phyloP scores from a whole-genome alignment of 2,113 vertebrate genomes.

The Xyliphius kryptos region DNA sequence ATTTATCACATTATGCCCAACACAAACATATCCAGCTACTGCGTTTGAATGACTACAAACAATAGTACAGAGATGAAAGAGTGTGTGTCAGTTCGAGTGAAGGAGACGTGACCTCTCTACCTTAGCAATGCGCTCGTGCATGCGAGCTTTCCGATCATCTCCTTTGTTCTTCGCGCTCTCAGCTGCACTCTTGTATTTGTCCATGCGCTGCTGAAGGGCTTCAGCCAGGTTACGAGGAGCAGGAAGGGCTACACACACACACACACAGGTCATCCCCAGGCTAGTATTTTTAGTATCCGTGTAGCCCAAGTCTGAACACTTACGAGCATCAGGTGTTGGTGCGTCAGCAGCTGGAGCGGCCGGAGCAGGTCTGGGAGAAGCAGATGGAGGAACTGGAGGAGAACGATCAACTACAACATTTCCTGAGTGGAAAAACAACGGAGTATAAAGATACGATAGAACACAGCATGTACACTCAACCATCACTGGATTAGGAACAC shows the following conservation, averaged over 20 bases:
- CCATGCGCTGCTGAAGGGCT: slow-evolving; percentile 84
- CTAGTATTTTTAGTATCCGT: no score
- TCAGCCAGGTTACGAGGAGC: slow-evolving; percentile 69
- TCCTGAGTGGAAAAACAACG: slow-evolving; percentile 39
- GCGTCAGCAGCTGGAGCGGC: slow-evolving; percentile 4
- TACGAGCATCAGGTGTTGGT: slow-evolving; percentile 44
- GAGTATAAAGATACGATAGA: no score
- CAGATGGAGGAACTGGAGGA: slow-evolving; percentile 38
- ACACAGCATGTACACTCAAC: no score
- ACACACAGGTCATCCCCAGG: no score
- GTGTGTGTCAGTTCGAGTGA: no score
- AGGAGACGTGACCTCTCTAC: slow-evolving; percentile 53
- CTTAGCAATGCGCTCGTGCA: slow-evolving; percentile 87
- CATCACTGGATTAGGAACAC: no score
- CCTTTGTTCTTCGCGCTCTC: slow-evolving; percentile 76
- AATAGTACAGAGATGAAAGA: no score
- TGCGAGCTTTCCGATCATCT: slow-evolving; percentile 82
- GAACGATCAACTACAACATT: slow-evolving; percentile 39
- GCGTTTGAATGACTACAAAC: no score
- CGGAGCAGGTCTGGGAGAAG: slow-evolving; percentile 41
- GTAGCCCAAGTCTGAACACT: no score
- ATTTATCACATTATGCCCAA: no score
- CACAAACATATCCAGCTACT: no score
- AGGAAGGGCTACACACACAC: slow-evolving; percentile 57
- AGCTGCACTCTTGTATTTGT: slow-evolving; percentile 72